phyloP scores from a whole-genome alignment of 1,140 invertebrate species.

The Drosophila saltans region DNA sequence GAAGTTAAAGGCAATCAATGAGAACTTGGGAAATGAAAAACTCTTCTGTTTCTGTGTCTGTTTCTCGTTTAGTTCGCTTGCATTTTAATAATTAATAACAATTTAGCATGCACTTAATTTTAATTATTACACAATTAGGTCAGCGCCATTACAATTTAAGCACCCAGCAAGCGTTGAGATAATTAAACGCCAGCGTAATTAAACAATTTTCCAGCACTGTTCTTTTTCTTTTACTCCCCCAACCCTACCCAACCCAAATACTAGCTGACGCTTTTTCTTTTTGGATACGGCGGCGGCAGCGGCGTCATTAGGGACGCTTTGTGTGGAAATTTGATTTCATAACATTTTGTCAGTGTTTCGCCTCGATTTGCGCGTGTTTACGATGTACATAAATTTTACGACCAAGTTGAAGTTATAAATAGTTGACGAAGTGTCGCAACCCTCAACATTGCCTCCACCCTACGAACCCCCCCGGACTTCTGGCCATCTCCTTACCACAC shows the following conservation, averaged over 20 bases:
- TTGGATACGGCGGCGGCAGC: constrained; percentile 15
- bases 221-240: not conserved
- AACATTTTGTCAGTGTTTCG: constrained; percentile 72
- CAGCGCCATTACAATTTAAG: constrained; percentile 65
- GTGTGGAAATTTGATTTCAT: constrained; percentile 77
- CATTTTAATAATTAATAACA: constrained; percentile 74
- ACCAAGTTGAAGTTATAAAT: constrained; percentile 73
- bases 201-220: constrained; percentile 64
- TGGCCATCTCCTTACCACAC: constrained; percentile 5
- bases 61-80: constrained; percentile 23
- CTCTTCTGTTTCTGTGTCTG: not conserved
- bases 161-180: constrained; percentile 37
- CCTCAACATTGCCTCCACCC: not conserved
- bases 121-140: constrained; percentile 81
- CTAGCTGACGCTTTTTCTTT: constrained; percentile 27
- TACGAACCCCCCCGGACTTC: not conserved
- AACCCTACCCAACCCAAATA: not conserved
- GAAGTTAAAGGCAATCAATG: constrained; percentile 32
- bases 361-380: constrained; percentile 63
- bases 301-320: constrained; percentile 72
- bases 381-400: constrained; percentile 73
- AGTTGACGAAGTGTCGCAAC: constrained; percentile 56
- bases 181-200: constrained; percentile 52
- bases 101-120: constrained; percentile 77
- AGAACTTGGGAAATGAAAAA: constrained; percentile 11